Conservation (phyloP, 2,113 vertebrate species). For the Sylvilagus bachmani region DNA sequence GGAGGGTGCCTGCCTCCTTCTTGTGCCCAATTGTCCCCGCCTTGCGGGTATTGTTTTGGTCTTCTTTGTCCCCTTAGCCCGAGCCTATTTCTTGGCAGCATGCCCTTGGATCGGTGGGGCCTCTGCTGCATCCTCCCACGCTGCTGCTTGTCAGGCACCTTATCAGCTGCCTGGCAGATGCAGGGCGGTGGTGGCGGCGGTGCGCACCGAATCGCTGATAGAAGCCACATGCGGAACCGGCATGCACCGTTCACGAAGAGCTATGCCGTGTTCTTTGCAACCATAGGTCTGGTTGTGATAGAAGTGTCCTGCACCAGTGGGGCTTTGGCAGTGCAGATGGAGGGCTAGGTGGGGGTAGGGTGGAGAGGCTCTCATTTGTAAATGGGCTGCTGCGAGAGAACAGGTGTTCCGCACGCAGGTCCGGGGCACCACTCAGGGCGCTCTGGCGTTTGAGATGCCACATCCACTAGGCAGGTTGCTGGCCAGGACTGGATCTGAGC, state of each 20-base stretch:
- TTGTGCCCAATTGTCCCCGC: neutral
- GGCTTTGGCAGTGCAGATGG: conserved; percentile 61
- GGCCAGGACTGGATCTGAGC: neutral
- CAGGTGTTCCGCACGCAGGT: accelerated
- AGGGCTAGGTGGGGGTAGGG: neutral
- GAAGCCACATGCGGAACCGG: neutral
- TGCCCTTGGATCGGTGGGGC: conserved; percentile 57
- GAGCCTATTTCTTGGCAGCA: conserved; percentile 60
- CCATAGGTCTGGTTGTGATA: conserved; percentile 24
- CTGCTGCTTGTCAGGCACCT: conserved; percentile 68
- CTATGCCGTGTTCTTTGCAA: neutral
- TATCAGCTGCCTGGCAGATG: conserved; percentile 78
- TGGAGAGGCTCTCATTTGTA: neutral
- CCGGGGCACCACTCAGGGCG: neutral
- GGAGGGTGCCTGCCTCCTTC: neutral
- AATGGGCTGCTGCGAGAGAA: neutral
- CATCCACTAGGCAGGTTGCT: neutral
- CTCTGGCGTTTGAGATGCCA: neutral
- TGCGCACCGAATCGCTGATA: conserved; percentile 40
- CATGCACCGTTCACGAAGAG: conserved; percentile 46
- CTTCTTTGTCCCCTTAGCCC: conserved; percentile 5
- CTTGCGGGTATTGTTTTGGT: neutral
- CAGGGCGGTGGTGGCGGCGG: neutral
- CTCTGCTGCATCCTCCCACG: neutral
- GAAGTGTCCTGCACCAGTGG: conserved; percentile 14